phyloP scores from a whole-genome alignment of 2,888 invertebrate species.

The Copidosoma aretas region DNA sequence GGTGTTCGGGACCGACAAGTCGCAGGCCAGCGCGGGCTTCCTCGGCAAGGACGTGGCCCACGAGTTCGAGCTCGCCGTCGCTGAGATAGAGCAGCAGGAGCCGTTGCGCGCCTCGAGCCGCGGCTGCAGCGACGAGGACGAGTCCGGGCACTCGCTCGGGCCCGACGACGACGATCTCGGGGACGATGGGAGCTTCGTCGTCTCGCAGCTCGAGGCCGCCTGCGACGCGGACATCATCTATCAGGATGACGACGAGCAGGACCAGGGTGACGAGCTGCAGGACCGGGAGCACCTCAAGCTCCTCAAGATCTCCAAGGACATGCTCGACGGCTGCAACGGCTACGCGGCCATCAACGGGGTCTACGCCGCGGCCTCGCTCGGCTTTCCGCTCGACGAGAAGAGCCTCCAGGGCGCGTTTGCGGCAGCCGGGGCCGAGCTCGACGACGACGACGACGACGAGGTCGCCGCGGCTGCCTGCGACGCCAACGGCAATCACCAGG shows the following conservation, averaged over 20 bases:
- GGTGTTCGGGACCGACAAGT: constrained; percentile 34
- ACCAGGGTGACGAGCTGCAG: not conserved
- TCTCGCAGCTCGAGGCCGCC: constrained; percentile 37
- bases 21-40: constrained; percentile 19
- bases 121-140: constrained; percentile 35
- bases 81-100: constrained; percentile 36
- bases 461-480: constrained; percentile 34
- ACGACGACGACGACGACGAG: no score
- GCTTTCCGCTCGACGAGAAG: constrained; percentile 39
- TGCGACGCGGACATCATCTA: constrained; percentile 35
- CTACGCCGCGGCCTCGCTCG: constrained; percentile 21
- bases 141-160: constrained; percentile 25
- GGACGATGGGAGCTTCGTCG: constrained; percentile 38
- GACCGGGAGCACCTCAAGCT: constrained; percentile 35
- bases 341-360: constrained; percentile 33
- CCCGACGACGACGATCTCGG: constrained; percentile 31
- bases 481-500: constrained; percentile 37
- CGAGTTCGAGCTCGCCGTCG: constrained; percentile 24
- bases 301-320: constrained; percentile 39
- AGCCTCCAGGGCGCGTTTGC: constrained; percentile 34
- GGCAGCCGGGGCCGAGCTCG: constrained; percentile 33
- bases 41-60: constrained; percentile 23
- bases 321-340: constrained; percentile 38
- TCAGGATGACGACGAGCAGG: constrained; percentile 26
- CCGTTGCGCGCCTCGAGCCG: constrained; percentile 31